Evolutionary conservation across 2,888 invertebrate genomes (phyloP), one percentile per base, ranked within the genome.

Genomic region (Mesodorylaimus sp.): DNA sequence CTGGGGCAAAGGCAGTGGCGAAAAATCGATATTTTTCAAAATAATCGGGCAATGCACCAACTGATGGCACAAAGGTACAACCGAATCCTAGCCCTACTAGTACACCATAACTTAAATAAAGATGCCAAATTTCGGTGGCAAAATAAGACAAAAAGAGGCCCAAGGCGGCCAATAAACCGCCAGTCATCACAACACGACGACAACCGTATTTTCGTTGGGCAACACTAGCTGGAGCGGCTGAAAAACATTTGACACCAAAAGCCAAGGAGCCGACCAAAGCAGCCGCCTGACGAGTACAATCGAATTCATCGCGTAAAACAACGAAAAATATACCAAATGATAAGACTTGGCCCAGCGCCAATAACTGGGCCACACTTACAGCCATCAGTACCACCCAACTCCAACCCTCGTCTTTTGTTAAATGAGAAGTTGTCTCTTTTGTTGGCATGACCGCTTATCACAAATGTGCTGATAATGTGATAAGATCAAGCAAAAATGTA

Each of bases 11-110:
- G 16, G 68, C 68, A 37, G 68, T 68, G 2, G 68, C 67, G 42
- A 69, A 58, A 3, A 67, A 65, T 47, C 68, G 56, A 44, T 60
- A 65, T 51, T 65, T 10, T 53, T 67, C 66, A 56, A 69, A 69
- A 56, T 69, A 69, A 54, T 63, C 66, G 7, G 69, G 64, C 19
- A 68, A 66, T 39, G 65, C 61, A 13, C 68, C 63, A 7, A 68
- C 58, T 1, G 67, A 64, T 1, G 68, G 65, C 16, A 68, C 63
- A 56, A 66, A 68, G 21, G 66, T 29, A 3, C 23, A 27, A 16
- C 49, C 49, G 29, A 49, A 41, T 5, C 49, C 49, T 19, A 66
- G 58, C 2, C 68, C 68, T 19, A 66, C 59, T 23, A 67, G 48
- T 26, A 69, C 50, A 25, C 68, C 67, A 52, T 65, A 68, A 1